Evolutionary conservation across 2,113 vertebrate genomes (phyloP).

Genomic region (Bufo gargarizans): DNA sequence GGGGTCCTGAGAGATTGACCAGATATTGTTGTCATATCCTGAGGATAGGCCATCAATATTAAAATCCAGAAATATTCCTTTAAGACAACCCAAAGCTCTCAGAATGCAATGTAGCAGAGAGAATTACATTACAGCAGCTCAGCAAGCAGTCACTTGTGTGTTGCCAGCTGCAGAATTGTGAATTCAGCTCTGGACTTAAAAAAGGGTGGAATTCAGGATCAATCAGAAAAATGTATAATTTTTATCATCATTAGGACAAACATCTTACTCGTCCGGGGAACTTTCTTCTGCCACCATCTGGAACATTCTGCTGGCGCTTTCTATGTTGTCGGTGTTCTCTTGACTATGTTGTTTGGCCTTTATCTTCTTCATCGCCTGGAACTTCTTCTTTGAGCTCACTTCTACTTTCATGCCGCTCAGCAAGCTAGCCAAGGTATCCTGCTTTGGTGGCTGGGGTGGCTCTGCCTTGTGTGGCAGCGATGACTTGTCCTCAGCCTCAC

Average conservation of each 20-base stretch:
- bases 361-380: conserved; percentile 63
- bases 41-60: too few species aligned
- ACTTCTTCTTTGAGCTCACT: conserved; percentile 74
- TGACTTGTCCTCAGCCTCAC: conserved; percentile 44
- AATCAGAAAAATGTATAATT: background rate
- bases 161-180: too few species aligned
- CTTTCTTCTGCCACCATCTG: conserved; percentile 64
- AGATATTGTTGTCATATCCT: too few species aligned
- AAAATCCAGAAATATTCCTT: too few species aligned
- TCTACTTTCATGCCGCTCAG: conserved; percentile 88
- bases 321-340: conserved; percentile 47
- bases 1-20: too few species aligned
- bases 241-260: background rate
- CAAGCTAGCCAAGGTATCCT: conserved; percentile 77
- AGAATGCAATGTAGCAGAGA: too few species aligned
- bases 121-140: too few species aligned
- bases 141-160: too few species aligned
- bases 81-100: too few species aligned
- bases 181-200: too few species aligned
- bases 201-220: too few species aligned
- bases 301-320: conserved; percentile 66
- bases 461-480: conserved; percentile 29
- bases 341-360: conserved; percentile 56
- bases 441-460: conserved; percentile 61
- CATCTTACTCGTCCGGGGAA: conserved; percentile 73